Evolutionary conservation across 2,113 vertebrate species (phyloP), one percentile per base, ranked within the genome.

Genomic region (Actenoides hombroni): DNA sequence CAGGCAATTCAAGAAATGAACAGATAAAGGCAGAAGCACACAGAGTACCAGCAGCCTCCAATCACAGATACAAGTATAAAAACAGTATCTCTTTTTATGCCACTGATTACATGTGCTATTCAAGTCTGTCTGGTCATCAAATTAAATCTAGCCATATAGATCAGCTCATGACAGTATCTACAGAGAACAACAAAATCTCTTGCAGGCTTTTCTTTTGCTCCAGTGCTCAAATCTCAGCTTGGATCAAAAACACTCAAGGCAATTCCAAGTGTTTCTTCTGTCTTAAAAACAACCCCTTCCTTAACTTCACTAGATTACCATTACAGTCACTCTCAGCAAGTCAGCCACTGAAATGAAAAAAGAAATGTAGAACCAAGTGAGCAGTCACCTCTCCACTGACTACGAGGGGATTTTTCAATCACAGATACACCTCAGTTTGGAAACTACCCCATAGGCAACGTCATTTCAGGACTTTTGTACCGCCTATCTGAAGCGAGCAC

Each of bases 401-500:
- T 35, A 25, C 0, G 6, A 28, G 39, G 29, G 28, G 10, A n/a
- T 48, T 57, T 60, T 40, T 57, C 37, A 56, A 29, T 16, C 40
- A 65, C 25, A 40, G 46, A 65, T 13, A 10, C 51, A 31, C 23
- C 26, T 61, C 48, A 11, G 53, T 15, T 49, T 42, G 51, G 35
- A 74, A 85, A 29, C 16, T 1, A 25, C 67, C 51, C 37, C 11
- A 16, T 16, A 28, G 18, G 28, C 16, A 23, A 64, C 2, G 2
- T 2, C 17, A 53, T 29, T 63, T 35, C 53, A 42, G 28, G 26
- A 33, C 16, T 63, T 78, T 35, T 37, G 31, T 10, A 48, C 19
- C 1, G 0, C 3, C 2, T 7, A 33, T 6, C 61, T 31, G 40
- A 74, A 35, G 8, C 17, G 8, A 49, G 23, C 10, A 23, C 5